Evolutionary conservation across 2,113 vertebrate species (phyloP).

Genomic region (Tapirus terrestris): DNA sequence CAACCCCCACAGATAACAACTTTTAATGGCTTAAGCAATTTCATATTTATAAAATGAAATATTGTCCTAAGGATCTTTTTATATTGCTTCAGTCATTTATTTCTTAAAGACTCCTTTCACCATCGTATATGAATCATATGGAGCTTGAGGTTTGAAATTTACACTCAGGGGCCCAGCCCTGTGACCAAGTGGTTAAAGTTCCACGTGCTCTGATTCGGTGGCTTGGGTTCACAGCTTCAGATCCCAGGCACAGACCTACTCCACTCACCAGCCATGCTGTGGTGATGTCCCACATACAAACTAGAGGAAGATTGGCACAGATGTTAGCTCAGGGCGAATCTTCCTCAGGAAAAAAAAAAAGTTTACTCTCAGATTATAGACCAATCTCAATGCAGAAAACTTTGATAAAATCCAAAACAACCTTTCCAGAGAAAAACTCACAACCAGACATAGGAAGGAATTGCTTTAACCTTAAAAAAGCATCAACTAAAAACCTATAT

Average conservation of each 20-base stretch:
- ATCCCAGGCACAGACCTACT: too few relatives aligned
- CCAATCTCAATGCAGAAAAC: not conserved
- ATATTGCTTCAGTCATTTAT: not conserved
- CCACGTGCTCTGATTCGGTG: too few relatives aligned
- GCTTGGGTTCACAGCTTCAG: too few relatives aligned
- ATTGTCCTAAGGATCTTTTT: not conserved
- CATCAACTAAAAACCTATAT: not conserved
- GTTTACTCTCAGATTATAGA: not conserved
- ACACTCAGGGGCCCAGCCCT: not conserved
- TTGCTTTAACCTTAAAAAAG: conserved; percentile 2
- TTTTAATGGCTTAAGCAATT: conserved; percentile 10
- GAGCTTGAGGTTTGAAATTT: not conserved
- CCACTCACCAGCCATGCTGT: too few relatives aligned
- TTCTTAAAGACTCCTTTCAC: not conserved
- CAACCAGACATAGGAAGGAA: not conserved
- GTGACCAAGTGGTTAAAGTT: too few relatives aligned
- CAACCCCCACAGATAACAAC: not conserved
- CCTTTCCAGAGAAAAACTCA: conserved; percentile 43
- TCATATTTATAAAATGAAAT: conserved; percentile 12
- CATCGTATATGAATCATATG: not conserved
- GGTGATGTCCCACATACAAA: too few relatives aligned
- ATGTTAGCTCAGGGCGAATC: too few relatives aligned
- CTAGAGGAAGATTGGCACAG: too few relatives aligned
- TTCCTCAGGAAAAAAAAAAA: not conserved
- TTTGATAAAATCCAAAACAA: not conserved